Conservation (phyloP, 2,113 vertebrate genomes). For the Callospermophilus lateralis region DNA sequence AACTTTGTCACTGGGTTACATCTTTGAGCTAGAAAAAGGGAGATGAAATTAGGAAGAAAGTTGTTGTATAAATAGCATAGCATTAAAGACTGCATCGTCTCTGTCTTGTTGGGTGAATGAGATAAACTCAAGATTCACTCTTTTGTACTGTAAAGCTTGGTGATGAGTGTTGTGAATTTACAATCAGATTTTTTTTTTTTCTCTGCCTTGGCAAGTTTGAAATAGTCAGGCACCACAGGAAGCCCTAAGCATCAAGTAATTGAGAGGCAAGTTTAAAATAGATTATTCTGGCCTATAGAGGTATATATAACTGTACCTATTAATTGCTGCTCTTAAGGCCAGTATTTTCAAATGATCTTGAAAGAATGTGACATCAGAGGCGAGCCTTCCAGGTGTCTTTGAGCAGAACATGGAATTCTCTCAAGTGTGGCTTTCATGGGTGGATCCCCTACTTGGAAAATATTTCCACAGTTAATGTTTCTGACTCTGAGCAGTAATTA, state of each 20-base stretch:
- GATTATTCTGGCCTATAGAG: not conserved
- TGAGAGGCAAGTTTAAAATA: constrained; percentile 25
- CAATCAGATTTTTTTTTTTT: not conserved
- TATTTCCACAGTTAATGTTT: constrained; percentile 37
- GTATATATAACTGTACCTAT: not conserved
- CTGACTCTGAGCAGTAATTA: constrained; percentile 50
- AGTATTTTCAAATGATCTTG: not conserved
- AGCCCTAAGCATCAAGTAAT: constrained; percentile 39
- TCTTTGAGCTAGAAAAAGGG: constrained; percentile 38
- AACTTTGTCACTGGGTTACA: constrained; percentile 52
- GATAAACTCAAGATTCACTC: not conserved
- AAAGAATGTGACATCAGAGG: not conserved
- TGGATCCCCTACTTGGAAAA: not conserved
- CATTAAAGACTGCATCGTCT: constrained; percentile 64
- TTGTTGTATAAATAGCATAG: constrained; percentile 39
- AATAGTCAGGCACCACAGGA: not conserved
- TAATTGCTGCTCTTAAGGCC: not conserved
- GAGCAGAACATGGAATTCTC: not conserved
- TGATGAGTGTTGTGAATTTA: constrained; percentile 57
- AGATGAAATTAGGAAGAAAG: not conserved
- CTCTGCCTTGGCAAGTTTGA: constrained; percentile 54
- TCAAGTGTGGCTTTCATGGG: not conserved
- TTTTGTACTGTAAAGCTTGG: constrained; percentile 56
- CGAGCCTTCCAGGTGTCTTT: not conserved
- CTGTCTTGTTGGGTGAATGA: constrained; percentile 47